Evolutionary conservation across 2,888 invertebrate species (phyloP), one percentile per base, ranked within the genome.

Genomic region (Drosophila macrothrix): DNA sequence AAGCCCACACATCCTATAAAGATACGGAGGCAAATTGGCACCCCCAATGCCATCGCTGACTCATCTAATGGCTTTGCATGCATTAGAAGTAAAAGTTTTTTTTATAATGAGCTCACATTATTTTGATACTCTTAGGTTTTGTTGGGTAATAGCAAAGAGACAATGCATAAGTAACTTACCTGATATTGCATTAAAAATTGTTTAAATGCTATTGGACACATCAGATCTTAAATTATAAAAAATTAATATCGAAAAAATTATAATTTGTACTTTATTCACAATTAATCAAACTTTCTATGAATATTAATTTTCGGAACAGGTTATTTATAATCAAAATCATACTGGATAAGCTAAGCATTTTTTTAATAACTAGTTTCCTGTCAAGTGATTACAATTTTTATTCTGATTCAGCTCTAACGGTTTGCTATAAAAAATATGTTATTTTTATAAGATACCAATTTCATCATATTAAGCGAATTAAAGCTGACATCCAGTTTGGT

Each of bases 41-140:
- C 53, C 52, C 50, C 58, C 69, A 84, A 72, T 72, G 79, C 71
- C 71, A 76, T 41, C 67, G 76, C 71, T 76, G 55, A 69, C 83
- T 71, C 84, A 76, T 83, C 86, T 90, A 85, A 88, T 90, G 90
- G 78, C 81, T 76, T 85, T 72, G 66, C 63, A 83, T 67, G 76
- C 88, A 73, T 80, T 81, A 77, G 53, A 81, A 60, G 75, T 54
- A 62, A 77, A 90, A 77, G 59, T 84, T 90, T 79, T 58, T 71
- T 60, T 79, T 71, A 59, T 83, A 89, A 89, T 89, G 83, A 82
- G 72, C 60, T 58, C 64, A 58, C 67, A 69, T 70, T 70, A 54
- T 67, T 56, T 62, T 28, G 19, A 76, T 85, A 80, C 88, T 39
- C 81, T 88, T 35, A 4, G 19, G 12, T 31, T 53, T 16, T 37